phyloP scores from a whole-genome alignment of 2,113 vertebrate species.

The Ornithorhynchus anatinus region DNA sequence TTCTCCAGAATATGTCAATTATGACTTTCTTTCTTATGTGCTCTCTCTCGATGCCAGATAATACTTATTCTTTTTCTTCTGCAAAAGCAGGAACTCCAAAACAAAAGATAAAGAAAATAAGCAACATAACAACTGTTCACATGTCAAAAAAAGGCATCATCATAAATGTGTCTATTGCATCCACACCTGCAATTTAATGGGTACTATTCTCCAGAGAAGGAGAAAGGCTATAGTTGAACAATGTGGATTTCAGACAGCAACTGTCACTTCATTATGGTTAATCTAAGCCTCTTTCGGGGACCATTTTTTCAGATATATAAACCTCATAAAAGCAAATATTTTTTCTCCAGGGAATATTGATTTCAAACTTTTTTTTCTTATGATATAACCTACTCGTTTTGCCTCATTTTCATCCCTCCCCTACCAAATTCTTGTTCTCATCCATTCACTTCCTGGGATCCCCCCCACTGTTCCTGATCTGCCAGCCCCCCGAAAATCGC shows the following conservation, averaged over 20 bases:
- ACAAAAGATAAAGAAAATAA: slow-evolving; percentile 2
- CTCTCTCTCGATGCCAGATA: neutral
- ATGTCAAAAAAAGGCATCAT: neutral
- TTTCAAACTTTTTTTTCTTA: too few species aligned
- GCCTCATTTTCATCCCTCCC: too few species aligned
- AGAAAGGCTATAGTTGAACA: slow-evolving; percentile 24
- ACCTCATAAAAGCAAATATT: slow-evolving; percentile 28
- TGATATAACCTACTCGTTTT: too few species aligned
- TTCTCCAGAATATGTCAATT: slow-evolving; percentile 25
- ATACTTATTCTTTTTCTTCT: neutral
- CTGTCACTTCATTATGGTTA: slow-evolving; percentile 49
- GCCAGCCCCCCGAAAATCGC: too few species aligned
- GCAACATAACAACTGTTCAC: slow-evolving; percentile 5
- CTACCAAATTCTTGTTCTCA: too few species aligned
- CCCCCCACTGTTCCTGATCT: too few species aligned
- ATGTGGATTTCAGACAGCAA: slow-evolving; percentile 35
- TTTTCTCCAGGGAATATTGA: slow-evolving; percentile 12
- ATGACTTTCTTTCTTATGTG: neutral
- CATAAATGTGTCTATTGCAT: neutral
- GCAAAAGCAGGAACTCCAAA: slow-evolving; percentile 15
- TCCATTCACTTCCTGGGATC: too few species aligned
- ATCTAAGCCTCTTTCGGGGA: slow-evolving; percentile 46
- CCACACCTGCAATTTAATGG: slow-evolving; percentile 37
- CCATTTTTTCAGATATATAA: slow-evolving; percentile 32
- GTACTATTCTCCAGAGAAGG: slow-evolving; percentile 18